phyloP scores from a whole-genome alignment of 2,113 vertebrate genomes.

The Sinocyclocheilus anophthalmus region DNA sequence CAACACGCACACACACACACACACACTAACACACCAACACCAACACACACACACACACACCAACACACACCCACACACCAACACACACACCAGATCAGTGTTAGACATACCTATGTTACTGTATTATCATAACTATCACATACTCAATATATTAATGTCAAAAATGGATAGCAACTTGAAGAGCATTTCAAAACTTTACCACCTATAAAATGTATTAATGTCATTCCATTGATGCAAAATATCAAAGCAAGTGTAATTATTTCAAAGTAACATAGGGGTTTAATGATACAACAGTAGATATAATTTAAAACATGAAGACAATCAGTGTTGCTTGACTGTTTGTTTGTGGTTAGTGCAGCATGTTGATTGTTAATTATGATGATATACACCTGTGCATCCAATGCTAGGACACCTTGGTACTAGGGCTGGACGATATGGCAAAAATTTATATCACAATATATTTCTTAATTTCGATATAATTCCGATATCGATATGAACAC shows the following conservation, averaged over 20 bases:
- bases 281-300: not conserved
- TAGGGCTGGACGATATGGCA: no score
- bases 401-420: not conserved
- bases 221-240: not conserved
- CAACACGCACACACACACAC: not conserved
- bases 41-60: not conserved
- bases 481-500: no score
- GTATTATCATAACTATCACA: not conserved
- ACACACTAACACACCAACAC: slow-evolving; percentile 23
- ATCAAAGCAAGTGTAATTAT: not conserved
- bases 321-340: not conserved
- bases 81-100: not conserved
- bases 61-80: not conserved
- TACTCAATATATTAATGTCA: not conserved
- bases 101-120: not conserved
- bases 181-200: not conserved
- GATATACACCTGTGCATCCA: not conserved
- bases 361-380: not conserved
- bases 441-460: no score
- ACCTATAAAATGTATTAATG: not conserved
- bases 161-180: not conserved
- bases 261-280: not conserved
- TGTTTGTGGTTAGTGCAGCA: not conserved
- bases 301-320: not conserved
- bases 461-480: no score